Conservation (phyloP, 2,888 invertebrate genomes). For the Tenodera sinensis region DNA sequence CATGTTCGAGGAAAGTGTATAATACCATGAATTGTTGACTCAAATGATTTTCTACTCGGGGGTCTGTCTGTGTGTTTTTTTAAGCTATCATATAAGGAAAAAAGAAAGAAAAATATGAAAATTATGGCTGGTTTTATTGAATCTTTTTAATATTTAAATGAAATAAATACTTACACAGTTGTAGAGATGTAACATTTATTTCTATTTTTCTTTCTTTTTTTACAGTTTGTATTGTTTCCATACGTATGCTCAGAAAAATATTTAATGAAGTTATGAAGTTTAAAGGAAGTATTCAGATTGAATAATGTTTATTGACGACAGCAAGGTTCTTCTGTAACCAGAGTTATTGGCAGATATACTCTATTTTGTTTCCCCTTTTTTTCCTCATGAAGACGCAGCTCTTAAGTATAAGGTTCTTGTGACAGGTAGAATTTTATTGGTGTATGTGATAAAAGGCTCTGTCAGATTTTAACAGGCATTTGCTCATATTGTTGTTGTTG, state of each 20-base stretch:
- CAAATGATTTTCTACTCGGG: conserved; percentile 6
- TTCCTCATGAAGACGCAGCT: neutral
- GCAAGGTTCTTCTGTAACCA: neutral
- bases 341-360: neutral
- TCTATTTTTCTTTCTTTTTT: conserved; percentile 14
- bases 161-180: neutral
- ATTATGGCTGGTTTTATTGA: conserved; percentile 15
- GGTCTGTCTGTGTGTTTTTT: conserved; percentile 12
- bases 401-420: neutral
- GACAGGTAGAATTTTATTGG: neutral
- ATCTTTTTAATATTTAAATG: conserved; percentile 6
- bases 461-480: neutral
- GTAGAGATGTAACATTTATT: neutral
- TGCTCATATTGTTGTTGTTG: neutral
- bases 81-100: conserved; percentile 6
- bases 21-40: conserved; percentile 12
- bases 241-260: conserved; percentile 4
- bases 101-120: conserved; percentile 2
- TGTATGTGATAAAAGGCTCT: neutral
- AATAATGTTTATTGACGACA: neutral
- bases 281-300: neutral
- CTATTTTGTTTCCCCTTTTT: neutral
- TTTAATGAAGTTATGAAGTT: neutral
- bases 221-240: conserved; percentile 2
- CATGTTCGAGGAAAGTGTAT: conserved; percentile 4